Base-by-base conservation (phyloP, 2,888 invertebrate species). In the Cylindroiulus punctatus region DNA sequence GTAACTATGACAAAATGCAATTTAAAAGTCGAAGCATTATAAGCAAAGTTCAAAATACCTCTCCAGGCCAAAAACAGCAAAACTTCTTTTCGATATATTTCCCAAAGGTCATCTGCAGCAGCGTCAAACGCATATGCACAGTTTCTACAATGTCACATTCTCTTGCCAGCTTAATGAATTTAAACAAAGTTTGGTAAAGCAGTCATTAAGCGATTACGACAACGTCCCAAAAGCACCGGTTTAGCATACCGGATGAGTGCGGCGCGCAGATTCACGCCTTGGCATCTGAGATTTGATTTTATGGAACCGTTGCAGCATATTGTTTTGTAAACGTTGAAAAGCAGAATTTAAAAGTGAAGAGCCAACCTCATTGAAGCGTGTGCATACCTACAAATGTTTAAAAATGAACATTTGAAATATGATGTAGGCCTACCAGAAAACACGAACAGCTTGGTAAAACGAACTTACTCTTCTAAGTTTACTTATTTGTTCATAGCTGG, bases 101-200 rank as follows among this genome's bases (percentile, higher is more conserved):
- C 85, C 96, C 96, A 92, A 97, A 97, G 30, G 97, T 95, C 97
- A 97, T 97, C 91, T 97, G 96, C 88, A 98, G 92, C 87, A 98
- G 92, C 86, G 96, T 96, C 85, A 98, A 93, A 88, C 97, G 93
- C 95, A 97, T 98, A 90, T 97, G 96, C 88, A 97, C 93, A 0
- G 97, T 97, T 91, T 97, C 97, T 90, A 97, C 95, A 84, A 97
- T 97, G 91, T 97, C 97, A 65, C 96, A 96, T 92, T 97, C 97
- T 90, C 96, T 95, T 36, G 97, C 96, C 89, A 97, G 92, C 0
- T 76, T 76, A 5, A 5, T 3, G 14, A 52, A n/a, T 52, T 76
- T 30, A 76, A 30, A 76, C 1, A 76, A 76, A 76, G 30, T 76
- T 76, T 12, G 14, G 30, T 12, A 76, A 76, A 76, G 1, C n/a